Percentiles rank a stretch among this genome's conserved stretches.
Conservation (phyloP, 2,113 vertebrate genomes). For the Machaerirhynchus nigripectus region DNA sequence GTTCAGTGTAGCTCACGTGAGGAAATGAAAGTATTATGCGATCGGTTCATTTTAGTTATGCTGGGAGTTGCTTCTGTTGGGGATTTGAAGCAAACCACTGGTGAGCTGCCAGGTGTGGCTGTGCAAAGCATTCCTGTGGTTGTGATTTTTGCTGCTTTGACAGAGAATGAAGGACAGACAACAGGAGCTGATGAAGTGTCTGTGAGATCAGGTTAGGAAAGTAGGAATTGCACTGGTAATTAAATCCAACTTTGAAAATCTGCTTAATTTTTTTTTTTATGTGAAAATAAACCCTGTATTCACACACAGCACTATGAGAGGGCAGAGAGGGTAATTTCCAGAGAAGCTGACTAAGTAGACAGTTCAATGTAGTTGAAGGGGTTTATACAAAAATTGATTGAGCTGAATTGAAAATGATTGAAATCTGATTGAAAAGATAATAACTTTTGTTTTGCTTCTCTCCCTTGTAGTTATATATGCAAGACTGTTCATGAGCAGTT, state of each 20-base stretch:
- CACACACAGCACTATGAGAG: background rate
- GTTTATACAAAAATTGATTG: background rate
- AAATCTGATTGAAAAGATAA: background rate
- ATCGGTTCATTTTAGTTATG: fast-evolving
- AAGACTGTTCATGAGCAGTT: background rate
- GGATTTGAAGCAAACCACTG: background rate
- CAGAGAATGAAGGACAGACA: background rate
- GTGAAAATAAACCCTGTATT: background rate
- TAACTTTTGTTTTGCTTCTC: background rate
- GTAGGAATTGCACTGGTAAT: background rate
- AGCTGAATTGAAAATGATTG: background rate
- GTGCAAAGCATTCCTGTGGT: background rate
- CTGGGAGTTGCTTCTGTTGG: background rate
- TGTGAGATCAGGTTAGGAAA: background rate
- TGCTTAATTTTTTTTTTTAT: background rate
- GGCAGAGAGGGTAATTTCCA: background rate
- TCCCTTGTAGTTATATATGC: background rate
- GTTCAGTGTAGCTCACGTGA: background rate
- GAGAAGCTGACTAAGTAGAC: background rate
- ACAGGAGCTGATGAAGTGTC: background rate
- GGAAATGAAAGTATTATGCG: background rate
- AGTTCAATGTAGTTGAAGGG: background rate
- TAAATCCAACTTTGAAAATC: background rate
- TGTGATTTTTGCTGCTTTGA: background rate
- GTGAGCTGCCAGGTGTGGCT: background rate